Evolutionary conservation across 2,113 vertebrate genomes (phyloP), one percentile per base, ranked within the genome.

Genomic region (Misgurnus anguillicaudatus): DNA sequence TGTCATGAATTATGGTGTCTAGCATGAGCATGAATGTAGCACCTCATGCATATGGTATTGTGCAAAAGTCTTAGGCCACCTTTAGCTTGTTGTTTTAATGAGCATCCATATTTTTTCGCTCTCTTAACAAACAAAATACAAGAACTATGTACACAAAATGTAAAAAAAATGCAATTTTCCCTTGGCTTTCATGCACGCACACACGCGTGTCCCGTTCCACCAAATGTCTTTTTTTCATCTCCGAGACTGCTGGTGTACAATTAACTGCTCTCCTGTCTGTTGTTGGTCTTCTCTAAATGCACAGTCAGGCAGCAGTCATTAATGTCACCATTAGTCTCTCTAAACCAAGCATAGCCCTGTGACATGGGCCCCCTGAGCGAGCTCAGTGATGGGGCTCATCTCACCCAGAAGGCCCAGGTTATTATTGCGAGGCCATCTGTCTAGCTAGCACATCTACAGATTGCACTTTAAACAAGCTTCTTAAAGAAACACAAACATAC

Each of bases 271-370:
- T 53, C 47, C 42, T 64, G 45, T 65, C 60, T 51, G 61, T 53
- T 63, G 42, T 76, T 76, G 74, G 58, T 53, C 61, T 89, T 92
- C 92, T 93, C 86, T 86, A 87, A 84, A 93, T 93, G 92, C 92
- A 87, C 84, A 91, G 85, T 93, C 92, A 92, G 89, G 93, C 82
- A 90, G 82, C 87, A 89, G 85, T 86, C 84, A 92, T 94, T 93
- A 93, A 62, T 91, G 84, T 88, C 88, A 84, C 88, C 88, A 93
- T 92, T 93, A 94, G 91, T 89, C 83, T 90, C 89, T 89, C 89
- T 73, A 80, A 80, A 79, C 64, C 57, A 66, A 83, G 77, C 77
- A 47, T 48, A 51, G 74, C 48, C 55, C 58, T 63, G 57, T 62
- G 66, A 64, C 57, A 21, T 71, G 53, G 58, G 55, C 68, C 64